A percentile compares a stretch with the other conserved stretches of the same genome.
phyloP scores from a whole-genome alignment of 2,888 invertebrate genomes.

The Drosophila nigricruria region DNA sequence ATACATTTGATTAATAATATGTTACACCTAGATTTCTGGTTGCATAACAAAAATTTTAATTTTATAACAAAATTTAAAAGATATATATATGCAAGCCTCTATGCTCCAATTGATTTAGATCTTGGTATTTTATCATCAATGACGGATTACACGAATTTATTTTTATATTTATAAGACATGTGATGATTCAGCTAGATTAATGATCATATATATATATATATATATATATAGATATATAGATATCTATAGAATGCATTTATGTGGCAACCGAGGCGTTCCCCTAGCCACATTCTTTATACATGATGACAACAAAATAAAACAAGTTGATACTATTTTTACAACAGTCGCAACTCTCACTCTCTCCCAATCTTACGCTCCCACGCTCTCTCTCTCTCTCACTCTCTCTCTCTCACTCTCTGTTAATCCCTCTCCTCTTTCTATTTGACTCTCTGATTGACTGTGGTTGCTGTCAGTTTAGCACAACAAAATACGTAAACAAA shows the following conservation, averaged over 20 bases:
- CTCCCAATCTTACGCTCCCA: conserved; percentile 1
- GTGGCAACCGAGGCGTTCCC: conserved; percentile 44
- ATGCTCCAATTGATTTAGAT: neutral
- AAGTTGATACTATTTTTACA: conserved; percentile 64
- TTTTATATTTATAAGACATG: conserved; percentile 9
- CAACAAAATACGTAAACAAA: conserved; percentile 75
- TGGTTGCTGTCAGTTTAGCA: conserved; percentile 58
- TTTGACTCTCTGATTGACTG: conserved; percentile 20
- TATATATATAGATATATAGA: too few species aligned
- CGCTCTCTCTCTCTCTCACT: conserved; percentile 14
- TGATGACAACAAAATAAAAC: conserved; percentile 52
- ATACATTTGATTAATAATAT: neutral
- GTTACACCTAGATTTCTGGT: neutral
- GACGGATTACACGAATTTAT: neutral
- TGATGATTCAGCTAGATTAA: conserved; percentile 11
- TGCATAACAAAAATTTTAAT: neutral
- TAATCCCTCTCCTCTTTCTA: neutral
- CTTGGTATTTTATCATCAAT: neutral
- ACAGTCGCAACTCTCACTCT: conserved; percentile 10
- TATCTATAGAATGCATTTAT: conserved; percentile 30
- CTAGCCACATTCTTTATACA: conserved; percentile 53
- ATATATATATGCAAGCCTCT: neutral
- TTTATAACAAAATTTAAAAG: neutral
- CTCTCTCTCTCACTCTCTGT: conserved; percentile 3
- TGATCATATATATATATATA: conserved; percentile 15